Percentiles rank a stretch among this genome's conserved stretches.
These are phyloP conservation scores for Nycticebus coucang DNA, from an alignment of 2,113 vertebrate genomes.

Conservation along the genomic window DNA sequence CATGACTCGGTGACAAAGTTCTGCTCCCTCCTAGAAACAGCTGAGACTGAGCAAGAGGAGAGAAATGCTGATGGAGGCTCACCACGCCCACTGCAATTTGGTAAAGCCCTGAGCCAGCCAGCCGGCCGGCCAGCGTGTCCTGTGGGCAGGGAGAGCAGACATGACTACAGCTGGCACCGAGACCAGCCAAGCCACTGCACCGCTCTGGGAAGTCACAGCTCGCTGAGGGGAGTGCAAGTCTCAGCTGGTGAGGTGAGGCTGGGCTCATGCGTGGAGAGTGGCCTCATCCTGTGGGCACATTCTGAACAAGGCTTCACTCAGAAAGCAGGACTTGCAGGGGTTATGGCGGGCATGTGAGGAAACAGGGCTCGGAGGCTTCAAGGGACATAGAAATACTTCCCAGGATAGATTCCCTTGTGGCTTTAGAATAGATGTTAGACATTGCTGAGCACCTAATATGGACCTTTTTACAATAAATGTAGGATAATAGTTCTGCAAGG, in stretches of 20 bases:
- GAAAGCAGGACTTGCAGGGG: neutral
- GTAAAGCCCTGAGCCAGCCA: constrained; percentile 72
- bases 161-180: neutral
- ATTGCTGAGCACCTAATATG: neutral
- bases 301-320: neutral
- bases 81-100: constrained; percentile 61
- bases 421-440: neutral
- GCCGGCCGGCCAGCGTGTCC: constrained; percentile 30
- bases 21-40: constrained; percentile 54
- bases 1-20: constrained; percentile 25
- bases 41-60: neutral
- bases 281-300: too few species aligned
- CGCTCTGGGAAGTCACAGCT: constrained; percentile 35
- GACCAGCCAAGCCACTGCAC: constrained; percentile 66
- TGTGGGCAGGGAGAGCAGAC: constrained; percentile 70
- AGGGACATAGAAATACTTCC: neutral
- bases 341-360: neutral
- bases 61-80: constrained; percentile 73
- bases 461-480: neutral
- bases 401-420: too few species aligned
- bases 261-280: neutral
- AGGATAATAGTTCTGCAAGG: neutral
- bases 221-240: neutral
- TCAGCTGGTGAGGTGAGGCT: neutral
- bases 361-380: neutral